These are phyloP conservation scores for Drosophila kikkawai DNA, from an alignment of 1,140 invertebrate species.

Conservation along the genomic window DNA sequence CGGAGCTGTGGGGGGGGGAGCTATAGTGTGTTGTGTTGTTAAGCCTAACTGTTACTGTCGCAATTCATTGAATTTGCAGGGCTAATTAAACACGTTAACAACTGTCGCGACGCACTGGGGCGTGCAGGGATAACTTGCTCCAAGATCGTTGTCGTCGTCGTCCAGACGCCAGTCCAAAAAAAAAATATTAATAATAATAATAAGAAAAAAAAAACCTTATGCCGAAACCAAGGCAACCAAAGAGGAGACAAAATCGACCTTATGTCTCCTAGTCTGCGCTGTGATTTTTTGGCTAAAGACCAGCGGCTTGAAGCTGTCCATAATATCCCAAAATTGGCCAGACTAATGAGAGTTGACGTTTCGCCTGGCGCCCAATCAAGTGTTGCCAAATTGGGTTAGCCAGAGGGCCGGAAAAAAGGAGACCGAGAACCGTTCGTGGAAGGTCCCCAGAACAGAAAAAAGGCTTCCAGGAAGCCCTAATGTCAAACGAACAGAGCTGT, in stretches of 20 bases:
- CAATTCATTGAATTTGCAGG: constrained; percentile 82
- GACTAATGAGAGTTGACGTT: constrained; percentile 69
- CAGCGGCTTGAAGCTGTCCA: constrained; percentile 82
- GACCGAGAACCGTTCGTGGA: constrained; percentile 60
- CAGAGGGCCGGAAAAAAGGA: constrained; percentile 17
- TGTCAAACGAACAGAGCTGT: constrained; percentile 28
- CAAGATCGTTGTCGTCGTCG: constrained; percentile 67
- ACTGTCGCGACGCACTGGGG: constrained; percentile 77
- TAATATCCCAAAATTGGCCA: constrained; percentile 44
- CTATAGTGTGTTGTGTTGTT: constrained; percentile 61
- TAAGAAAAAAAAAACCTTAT: constrained; percentile 3
- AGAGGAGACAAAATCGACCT: constrained; percentile 32
- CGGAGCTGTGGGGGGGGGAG: constrained; percentile 1
- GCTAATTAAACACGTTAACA: constrained; percentile 83
- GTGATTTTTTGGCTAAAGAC: constrained; percentile 78
- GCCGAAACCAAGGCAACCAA: neutral
- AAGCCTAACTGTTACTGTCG: constrained; percentile 82
- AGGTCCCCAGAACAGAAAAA: constrained; percentile 27
- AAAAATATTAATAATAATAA: constrained; percentile 16
- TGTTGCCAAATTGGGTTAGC: constrained; percentile 81
- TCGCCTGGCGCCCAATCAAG: constrained; percentile 84
- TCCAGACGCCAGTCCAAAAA: constrained; percentile 62
- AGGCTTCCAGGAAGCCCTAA: constrained; percentile 70
- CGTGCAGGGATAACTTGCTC: constrained; percentile 78
- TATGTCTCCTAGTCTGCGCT: constrained; percentile 42